These are phyloP conservation scores for Drosophila algonquin DNA, from an alignment of 2,888 invertebrate species.

Conservation along the genomic window DNA sequence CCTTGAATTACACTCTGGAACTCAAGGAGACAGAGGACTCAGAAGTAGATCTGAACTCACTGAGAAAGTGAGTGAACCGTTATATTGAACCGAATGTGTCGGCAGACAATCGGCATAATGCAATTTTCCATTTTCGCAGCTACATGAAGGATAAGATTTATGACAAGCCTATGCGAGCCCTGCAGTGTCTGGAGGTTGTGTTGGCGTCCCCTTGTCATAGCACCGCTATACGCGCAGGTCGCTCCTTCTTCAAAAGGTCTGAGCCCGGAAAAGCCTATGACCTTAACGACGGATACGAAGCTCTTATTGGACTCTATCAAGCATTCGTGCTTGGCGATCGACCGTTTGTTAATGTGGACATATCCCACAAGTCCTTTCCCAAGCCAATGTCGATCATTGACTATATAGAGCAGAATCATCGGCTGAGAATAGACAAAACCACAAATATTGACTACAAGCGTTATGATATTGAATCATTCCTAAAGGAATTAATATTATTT, in stretches of 20 bases:
- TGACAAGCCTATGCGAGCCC: slow-evolving; percentile 83
- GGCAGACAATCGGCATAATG: not conserved
- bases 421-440: not conserved
- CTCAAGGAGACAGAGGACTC: slow-evolving; percentile 73
- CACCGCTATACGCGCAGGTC: slow-evolving; percentile 79
- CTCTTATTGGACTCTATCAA: slow-evolving; percentile 97
- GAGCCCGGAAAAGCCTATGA: slow-evolving; percentile 61
- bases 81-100: not conserved
- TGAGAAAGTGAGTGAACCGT: slow-evolving; percentile 68
- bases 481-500: slow-evolving; percentile 75
- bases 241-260: slow-evolving; percentile 90
- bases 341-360: slow-evolving; percentile 95
- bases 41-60: slow-evolving; percentile 72
- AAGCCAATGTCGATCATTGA: slow-evolving; percentile 85
- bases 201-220: slow-evolving; percentile 85
- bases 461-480: slow-evolving; percentile 37
- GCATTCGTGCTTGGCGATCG: slow-evolving; percentile 95
- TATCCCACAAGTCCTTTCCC: slow-evolving; percentile 92
- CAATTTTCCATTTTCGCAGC: slow-evolving; percentile 52
- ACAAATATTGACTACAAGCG: slow-evolving; percentile 22
- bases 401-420: slow-evolving; percentile 81
- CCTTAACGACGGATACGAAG: slow-evolving; percentile 92
- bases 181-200: slow-evolving; percentile 88
- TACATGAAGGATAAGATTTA: slow-evolving; percentile 77
- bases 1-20: slow-evolving; percentile 65